Conservation (phyloP, 1,140 invertebrate genomes). For the Ceratoteleas bidentatus region DNA sequence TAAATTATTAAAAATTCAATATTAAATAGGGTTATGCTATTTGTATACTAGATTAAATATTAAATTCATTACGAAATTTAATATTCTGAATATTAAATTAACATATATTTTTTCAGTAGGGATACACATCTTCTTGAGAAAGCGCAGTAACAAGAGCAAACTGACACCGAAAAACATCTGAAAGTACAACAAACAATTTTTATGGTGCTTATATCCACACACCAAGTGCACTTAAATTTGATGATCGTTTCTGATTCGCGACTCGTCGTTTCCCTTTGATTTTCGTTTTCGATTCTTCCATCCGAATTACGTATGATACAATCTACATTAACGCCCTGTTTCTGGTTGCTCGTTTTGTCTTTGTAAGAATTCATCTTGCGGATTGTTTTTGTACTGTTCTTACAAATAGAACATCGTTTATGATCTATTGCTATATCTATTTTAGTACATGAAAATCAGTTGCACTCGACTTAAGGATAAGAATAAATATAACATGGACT, state of each 20-base stretch:
- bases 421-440: conserved; percentile 49
- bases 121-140: conserved; percentile 24
- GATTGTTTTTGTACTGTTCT: conserved; percentile 59
- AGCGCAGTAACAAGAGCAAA: conserved; percentile 53
- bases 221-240: conserved; percentile 61
- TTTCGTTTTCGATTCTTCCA: conserved; percentile 19
- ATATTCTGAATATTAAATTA: too few relatives aligned
- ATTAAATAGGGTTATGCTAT: too few relatives aligned
- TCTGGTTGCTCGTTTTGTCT: conserved; percentile 12
- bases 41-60: not conserved
- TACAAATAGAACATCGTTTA: conserved; percentile 58
- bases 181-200: conserved; percentile 57
- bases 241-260: conserved; percentile 18
- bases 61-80: not conserved
- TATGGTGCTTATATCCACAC: conserved; percentile 34
- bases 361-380: conserved; percentile 32
- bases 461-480: conserved; percentile 31
- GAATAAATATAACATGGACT: conserved; percentile 50
- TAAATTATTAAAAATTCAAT: too few relatives aligned
- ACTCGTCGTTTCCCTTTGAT: conserved; percentile 19
- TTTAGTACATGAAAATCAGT: conserved; percentile 39
- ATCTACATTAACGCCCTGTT: conserved; percentile 38
- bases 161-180: conserved; percentile 49
- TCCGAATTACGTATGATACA: conserved; percentile 37
- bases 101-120: too few relatives aligned